Conservation (phyloP, 2,888 invertebrate species). For the Nomada fucata region DNA sequence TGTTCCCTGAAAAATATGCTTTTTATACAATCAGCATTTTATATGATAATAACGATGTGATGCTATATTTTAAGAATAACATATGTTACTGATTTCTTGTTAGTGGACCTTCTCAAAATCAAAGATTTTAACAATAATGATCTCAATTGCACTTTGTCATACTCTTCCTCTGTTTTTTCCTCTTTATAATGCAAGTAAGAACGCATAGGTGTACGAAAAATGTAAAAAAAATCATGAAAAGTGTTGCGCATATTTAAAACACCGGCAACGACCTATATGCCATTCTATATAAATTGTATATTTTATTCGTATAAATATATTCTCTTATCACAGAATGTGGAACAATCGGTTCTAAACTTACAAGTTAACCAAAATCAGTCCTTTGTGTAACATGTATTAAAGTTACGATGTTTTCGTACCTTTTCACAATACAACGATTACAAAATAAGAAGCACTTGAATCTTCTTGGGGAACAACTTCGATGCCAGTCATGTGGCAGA, state of each 20-base stretch:
- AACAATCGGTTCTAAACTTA: not conserved
- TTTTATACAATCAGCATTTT: slow-evolving; percentile 17
- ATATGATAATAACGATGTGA: slow-evolving; percentile 45
- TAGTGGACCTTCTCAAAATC: not conserved
- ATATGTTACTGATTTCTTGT: not conserved
- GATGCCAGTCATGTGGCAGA: slow-evolving; percentile 76
- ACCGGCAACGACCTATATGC: not conserved
- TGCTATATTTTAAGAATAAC: slow-evolving; percentile 51
- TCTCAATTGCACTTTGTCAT: not conserved
- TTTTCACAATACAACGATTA: slow-evolving; percentile 11
- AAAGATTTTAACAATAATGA: slow-evolving; percentile 20
- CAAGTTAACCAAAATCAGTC: slow-evolving; percentile 21
- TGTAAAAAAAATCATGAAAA: not conserved
- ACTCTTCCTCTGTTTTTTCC: not conserved
- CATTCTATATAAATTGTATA: slow-evolving; percentile 3
- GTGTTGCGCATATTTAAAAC: slow-evolving; percentile 1
- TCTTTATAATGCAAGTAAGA: slow-evolving; percentile 8
- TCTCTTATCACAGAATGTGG: slow-evolving; percentile 19
- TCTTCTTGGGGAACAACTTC: slow-evolving; percentile 48
- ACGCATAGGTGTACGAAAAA: slow-evolving; percentile 24
- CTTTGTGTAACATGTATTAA: not conserved
- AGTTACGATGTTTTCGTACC: slow-evolving; percentile 19
- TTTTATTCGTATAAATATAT: slow-evolving; percentile 29
- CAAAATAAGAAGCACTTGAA: slow-evolving; percentile 29
- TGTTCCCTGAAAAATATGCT: not conserved